phyloP scores from a whole-genome alignment of 2,888 invertebrate species.

The Cactoblastis cactorum region DNA sequence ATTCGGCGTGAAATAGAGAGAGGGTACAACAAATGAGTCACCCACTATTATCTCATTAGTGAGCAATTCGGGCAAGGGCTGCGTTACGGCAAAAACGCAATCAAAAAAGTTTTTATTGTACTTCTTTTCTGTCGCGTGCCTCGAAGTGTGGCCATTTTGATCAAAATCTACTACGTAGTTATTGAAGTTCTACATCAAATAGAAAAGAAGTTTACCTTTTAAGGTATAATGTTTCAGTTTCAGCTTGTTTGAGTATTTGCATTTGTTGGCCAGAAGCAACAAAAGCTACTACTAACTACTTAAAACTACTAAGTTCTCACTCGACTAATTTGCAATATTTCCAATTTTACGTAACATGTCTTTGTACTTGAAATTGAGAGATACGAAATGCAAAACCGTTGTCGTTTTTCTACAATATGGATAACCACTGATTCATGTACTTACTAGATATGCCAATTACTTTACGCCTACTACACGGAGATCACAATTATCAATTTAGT shows the following conservation, averaged over 20 bases:
- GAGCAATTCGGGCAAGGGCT: slow-evolving; percentile 9
- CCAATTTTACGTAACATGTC: too few species aligned
- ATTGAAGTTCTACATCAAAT: neutral
- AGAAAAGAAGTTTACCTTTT: neutral
- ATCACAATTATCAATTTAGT: slow-evolving; percentile 5
- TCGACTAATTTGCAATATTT: too few species aligned
- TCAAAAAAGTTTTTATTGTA: slow-evolving; percentile 16
- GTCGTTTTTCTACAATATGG: neutral
- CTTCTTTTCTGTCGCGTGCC: slow-evolving; percentile 5
- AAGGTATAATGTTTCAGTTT: neutral
- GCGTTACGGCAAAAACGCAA: slow-evolving; percentile 10
- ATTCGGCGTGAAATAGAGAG: slow-evolving; percentile 18
- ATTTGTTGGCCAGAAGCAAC: neutral
- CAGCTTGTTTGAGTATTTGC: neutral
- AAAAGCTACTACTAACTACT: neutral
- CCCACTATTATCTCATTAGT: slow-evolving; percentile 14
- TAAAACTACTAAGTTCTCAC: too few species aligned
- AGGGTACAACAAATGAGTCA: slow-evolving; percentile 15
- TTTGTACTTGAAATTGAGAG: too few species aligned
- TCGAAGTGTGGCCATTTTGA: neutral
- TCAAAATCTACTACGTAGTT: neutral
- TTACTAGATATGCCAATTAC: slow-evolving; percentile 4
- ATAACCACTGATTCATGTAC: neutral
- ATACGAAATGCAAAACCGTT: too few species aligned
- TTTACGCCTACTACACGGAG: neutral